Conservation (phyloP, 2,888 invertebrate genomes). For the Schizaphis graminum region DNA sequence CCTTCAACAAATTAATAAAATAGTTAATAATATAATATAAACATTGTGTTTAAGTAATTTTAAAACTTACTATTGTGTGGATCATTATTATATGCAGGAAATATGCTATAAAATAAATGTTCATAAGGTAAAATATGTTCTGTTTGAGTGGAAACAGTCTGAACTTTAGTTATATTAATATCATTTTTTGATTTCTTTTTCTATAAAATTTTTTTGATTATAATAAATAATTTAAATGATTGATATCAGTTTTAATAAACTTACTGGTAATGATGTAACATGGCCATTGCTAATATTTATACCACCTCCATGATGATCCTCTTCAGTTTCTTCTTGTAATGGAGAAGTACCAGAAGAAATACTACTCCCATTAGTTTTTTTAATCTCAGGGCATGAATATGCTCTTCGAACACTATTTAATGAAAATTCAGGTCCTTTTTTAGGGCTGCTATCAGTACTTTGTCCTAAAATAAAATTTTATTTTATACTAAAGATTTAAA, state of each 20-base stretch:
- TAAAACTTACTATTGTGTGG: slow-evolving; percentile 29
- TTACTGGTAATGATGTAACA: slow-evolving; percentile 23
- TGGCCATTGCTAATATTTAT: slow-evolving; percentile 69
- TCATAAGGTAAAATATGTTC: slow-evolving; percentile 80
- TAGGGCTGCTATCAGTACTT: slow-evolving; percentile 72
- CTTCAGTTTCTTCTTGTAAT: slow-evolving; percentile 66
- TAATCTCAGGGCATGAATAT: slow-evolving; percentile 79
- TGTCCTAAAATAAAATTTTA: slow-evolving; percentile 65
- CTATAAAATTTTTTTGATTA: neutral
- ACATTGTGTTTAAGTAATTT: neutral
- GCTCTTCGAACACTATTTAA: slow-evolving; percentile 74
- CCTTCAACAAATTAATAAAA: slow-evolving; percentile 22
- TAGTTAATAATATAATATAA: neutral
- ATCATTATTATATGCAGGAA: slow-evolving; percentile 70
- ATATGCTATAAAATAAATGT: slow-evolving; percentile 80
- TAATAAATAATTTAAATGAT: neutral
- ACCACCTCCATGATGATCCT: slow-evolving; percentile 67
- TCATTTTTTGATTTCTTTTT: slow-evolving; percentile 29
- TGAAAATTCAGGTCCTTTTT: slow-evolving; percentile 69
- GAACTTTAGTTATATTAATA: slow-evolving; percentile 16
- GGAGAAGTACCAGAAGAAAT: slow-evolving; percentile 51
- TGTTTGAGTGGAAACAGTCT: slow-evolving; percentile 76
- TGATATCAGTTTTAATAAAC: neutral
- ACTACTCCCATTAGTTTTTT: slow-evolving; percentile 70
- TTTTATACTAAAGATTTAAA: neutral